Base-by-base conservation (phyloP, 2,797 vertebrate species). In the Diglossa cyanea region DNA sequence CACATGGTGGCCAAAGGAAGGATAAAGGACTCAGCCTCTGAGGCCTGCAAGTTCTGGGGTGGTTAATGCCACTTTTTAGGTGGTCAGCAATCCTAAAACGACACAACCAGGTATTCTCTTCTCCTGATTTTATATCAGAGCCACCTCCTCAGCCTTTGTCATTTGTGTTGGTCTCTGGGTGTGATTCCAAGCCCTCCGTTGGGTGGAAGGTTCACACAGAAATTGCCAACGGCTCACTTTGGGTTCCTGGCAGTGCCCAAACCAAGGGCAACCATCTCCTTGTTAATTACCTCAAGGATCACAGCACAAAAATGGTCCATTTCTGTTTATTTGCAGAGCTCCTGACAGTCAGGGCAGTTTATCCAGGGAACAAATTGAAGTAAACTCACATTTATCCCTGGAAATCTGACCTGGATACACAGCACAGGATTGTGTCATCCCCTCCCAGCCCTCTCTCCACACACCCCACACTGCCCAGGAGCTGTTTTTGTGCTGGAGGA, bases 271-370 rank as follows among this genome's bases (percentile, higher is more conserved):
- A 5, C 10, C n/a, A 6, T 24, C 28, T 40, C 24, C 15, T 42
- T 9, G 13, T 10, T 53, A 19, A 54, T 47, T 24, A 44, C 6
- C 20, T 40, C 10, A 40, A 68, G 28, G 10, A 13, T 17, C 39
- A 39, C 17, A 54, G 37, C 28, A 20, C 2, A 7, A 7, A 35
- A 68, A 31, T 2, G 0, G 6, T 4, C 6, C 8, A 2, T 51
- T 83, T n/a, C 44, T 70, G 61, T 4, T 61, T 10, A 6, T 51
- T 31, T 86, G 20, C 31, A 23, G 44, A 23, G 28, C 6, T 55
- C 8, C 33, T 60, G 79, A 1, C 24, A 47, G 37, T 0, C 11
- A 23, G n/a, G 40, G 39, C 25, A 21, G 17, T 7, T 88, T 63
- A 15, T 48, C 35, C 17, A 18, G 30, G 2, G 23, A 79, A 21